Percentiles rank a stretch among this genome's conserved stretches.
Conservation (phyloP, 2,797 vertebrate species). For the Poecilia wingei region DNA sequence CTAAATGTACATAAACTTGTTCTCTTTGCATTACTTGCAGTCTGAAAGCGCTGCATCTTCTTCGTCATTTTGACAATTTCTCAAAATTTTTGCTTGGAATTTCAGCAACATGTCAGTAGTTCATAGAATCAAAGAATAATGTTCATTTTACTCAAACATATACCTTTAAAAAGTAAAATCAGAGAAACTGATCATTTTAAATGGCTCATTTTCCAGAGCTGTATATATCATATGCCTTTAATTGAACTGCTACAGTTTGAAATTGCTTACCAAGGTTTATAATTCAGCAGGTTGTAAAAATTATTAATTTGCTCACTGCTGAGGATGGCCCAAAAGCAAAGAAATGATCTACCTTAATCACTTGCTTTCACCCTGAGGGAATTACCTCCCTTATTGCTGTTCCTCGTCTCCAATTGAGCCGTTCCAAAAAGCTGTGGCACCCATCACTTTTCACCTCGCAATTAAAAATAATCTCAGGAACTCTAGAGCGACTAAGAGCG, state of each 20-base stretch:
- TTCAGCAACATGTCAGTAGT: too few relatives aligned
- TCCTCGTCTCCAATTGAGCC: conserved; percentile 28
- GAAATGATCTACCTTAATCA: conserved; percentile 54
- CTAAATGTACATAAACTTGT: too few relatives aligned
- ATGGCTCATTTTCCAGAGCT: background rate
- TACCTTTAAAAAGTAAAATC: too few relatives aligned
- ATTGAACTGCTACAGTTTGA: background rate
- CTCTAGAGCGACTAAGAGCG: conserved; percentile 28
- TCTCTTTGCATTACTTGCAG: too few relatives aligned
- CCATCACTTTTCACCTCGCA: conserved; percentile 44
- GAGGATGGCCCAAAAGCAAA: conserved; percentile 28
- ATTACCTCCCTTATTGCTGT: conserved; percentile 27
- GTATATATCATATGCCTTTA: background rate
- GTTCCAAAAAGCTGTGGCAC: conserved; percentile 33
- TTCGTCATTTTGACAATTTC: too few relatives aligned
- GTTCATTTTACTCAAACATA: too few relatives aligned
- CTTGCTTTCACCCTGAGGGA: conserved; percentile 36
- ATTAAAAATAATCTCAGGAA: conserved; percentile 48
- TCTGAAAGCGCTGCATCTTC: too few relatives aligned
- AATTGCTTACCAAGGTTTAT: background rate
- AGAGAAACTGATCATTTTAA: too few relatives aligned
- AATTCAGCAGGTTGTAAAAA: background rate
- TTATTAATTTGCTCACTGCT: background rate
- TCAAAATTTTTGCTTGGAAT: too few relatives aligned
- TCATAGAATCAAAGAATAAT: too few relatives aligned